Percentiles rank a stretch among this genome's conserved stretches.
These are phyloP conservation scores for Dinoponera quadriceps DNA, from an alignment of 1,140 invertebrate species.

Conservation along the genomic window DNA sequence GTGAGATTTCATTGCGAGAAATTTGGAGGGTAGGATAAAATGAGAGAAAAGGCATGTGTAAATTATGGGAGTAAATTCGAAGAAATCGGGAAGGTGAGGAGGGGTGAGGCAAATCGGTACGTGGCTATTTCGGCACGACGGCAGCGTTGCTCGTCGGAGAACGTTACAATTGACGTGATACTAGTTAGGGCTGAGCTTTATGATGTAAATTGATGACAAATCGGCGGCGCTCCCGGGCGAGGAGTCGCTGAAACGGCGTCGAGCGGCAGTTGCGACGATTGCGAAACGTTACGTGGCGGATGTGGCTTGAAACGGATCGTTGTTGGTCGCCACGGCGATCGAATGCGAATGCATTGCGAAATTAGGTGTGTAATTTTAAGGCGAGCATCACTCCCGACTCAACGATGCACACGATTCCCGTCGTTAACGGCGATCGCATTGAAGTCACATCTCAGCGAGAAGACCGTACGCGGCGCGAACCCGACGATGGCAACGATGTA, in stretches of 20 bases:
- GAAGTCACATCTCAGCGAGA: conserved; percentile 26
- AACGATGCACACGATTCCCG: not conserved
- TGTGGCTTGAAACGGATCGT: conserved; percentile 26
- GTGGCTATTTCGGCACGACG: no score
- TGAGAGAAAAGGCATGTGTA: no score
- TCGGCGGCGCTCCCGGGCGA: not conserved
- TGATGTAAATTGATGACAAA: conserved; percentile 15
- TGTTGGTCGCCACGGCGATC: conserved; percentile 5
- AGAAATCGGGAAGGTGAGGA: no score
- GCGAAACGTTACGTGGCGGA: not conserved
- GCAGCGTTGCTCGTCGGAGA: no score
- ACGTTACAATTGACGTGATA: not conserved
- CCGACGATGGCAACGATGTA: conserved; percentile 36
- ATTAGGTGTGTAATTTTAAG: conserved; percentile 13
- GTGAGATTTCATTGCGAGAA: no score
- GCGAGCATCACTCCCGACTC: conserved; percentile 5
- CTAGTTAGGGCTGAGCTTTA: not conserved
- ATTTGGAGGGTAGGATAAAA: no score
- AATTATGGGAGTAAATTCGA: no score
- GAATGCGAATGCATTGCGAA: conserved; percentile 32
- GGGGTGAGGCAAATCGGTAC: no score
- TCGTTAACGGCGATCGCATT: conserved; percentile 13
- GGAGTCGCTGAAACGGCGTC: not conserved
- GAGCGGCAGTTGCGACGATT: conserved; percentile 21
- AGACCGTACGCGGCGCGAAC: not conserved